Percentiles rank a stretch among this genome's conserved stretches.
Conservation (phyloP, 2,113 vertebrate species). For the Leucosticte australis region DNA sequence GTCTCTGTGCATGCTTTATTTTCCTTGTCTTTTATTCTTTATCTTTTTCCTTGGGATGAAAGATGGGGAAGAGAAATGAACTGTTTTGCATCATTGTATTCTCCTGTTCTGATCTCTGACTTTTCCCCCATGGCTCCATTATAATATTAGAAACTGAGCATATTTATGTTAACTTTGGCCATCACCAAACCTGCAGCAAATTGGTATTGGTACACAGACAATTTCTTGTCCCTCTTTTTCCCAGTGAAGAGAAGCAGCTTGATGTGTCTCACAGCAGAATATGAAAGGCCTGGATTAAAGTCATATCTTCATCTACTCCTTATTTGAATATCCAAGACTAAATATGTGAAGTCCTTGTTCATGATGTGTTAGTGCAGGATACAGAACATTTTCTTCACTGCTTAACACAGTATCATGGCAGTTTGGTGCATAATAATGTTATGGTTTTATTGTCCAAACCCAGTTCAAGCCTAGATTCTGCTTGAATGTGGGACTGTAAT, state of each 20-base stretch:
- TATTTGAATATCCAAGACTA: not conserved
- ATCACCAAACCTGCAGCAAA: not conserved
- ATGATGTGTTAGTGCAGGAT: not conserved
- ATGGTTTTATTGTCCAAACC: not conserved
- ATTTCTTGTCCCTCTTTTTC: not conserved
- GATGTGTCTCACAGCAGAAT: not conserved
- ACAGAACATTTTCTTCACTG: not conserved
- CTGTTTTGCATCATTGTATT: not conserved
- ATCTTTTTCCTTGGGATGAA: not conserved
- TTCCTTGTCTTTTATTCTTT: not conserved
- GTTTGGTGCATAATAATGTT: not conserved
- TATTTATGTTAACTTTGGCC: not conserved
- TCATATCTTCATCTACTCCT: not conserved
- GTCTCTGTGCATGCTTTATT: not conserved
- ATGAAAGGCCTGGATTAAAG: not conserved
- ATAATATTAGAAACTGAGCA: not conserved
- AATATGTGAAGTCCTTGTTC: not conserved
- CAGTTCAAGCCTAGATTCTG: not conserved
- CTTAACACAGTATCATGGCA: not conserved
- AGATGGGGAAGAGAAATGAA: not conserved
- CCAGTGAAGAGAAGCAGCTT: not conserved
- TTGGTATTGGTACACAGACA: not conserved
- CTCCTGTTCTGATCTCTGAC: not conserved
- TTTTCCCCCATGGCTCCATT: not conserved
- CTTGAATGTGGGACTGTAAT: not conserved